Conservation (phyloP, 2,113 vertebrate genomes). For the Thalassoma bifasciatum region DNA sequence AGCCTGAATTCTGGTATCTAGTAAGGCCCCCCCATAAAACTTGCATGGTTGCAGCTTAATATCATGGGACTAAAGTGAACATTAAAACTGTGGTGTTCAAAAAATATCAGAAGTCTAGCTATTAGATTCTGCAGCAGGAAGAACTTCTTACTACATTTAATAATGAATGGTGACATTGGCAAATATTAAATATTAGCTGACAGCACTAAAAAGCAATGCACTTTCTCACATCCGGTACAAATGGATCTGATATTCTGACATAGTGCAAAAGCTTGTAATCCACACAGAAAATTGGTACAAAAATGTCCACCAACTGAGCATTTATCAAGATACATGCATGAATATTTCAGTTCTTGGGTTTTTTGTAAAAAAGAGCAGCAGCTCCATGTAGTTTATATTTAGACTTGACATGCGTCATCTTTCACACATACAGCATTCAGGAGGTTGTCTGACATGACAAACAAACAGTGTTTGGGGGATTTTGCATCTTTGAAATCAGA, state of each 20-base stretch:
- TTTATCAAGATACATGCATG: not conserved
- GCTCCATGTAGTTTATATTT: not conserved
- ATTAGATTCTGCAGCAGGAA: no score
- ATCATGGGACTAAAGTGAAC: no score
- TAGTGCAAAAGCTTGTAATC: conserved; percentile 1
- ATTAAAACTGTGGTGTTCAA: no score
- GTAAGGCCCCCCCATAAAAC: no score
- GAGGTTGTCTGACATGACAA: not conserved
- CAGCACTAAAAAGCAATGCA: not conserved
- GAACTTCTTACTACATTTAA: no score
- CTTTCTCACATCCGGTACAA: conserved; percentile 29
- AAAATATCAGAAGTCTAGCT: no score
- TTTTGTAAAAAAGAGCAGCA: not conserved
- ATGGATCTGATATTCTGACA: conserved; percentile 11
- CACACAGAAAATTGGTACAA: conserved; percentile 6
- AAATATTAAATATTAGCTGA: no score
- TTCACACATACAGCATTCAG: not conserved
- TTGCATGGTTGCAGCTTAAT: no score
- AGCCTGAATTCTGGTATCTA: no score
- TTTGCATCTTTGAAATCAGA: not conserved
- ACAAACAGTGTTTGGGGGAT: conserved; percentile 11
- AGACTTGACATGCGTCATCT: not conserved
- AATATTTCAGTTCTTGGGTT: not conserved
- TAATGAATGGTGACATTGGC: no score
- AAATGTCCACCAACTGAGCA: not conserved